phyloP scores from a whole-genome alignment of 1,140 invertebrate species.

The Achatina immaculata region DNA sequence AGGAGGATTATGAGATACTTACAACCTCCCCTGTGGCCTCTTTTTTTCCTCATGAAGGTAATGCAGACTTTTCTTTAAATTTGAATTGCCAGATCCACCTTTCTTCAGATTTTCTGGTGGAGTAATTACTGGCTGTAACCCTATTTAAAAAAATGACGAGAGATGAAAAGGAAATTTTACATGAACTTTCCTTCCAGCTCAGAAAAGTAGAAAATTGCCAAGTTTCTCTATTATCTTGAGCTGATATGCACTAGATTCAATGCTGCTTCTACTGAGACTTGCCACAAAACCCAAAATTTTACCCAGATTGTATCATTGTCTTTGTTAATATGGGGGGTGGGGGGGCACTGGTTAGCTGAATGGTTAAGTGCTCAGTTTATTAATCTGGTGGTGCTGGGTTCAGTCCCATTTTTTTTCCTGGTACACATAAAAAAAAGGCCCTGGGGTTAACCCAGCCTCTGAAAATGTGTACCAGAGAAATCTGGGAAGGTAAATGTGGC shows the following conservation, averaged over 20 bases:
- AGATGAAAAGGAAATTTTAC: not conserved
- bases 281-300: too few species aligned
- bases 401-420: too few species aligned
- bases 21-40: conserved; percentile 47
- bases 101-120: not conserved
- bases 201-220: not conserved
- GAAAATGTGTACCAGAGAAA: too few species aligned
- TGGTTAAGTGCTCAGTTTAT: too few species aligned
- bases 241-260: not conserved
- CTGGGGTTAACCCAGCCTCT: too few species aligned
- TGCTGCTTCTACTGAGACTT: too few species aligned
- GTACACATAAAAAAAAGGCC: too few species aligned
- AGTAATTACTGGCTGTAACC: not conserved
- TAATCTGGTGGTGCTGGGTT: too few species aligned
- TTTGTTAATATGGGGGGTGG: too few species aligned
- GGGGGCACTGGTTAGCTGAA: too few species aligned
- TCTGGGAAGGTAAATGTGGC: too few species aligned
- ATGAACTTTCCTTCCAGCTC: not conserved
- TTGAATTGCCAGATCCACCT: not conserved
- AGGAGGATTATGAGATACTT: conserved; percentile 71
- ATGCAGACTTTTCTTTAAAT: not conserved
- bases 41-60: conserved; percentile 58
- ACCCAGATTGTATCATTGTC: too few species aligned
- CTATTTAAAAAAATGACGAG: not conserved
- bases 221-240: not conserved